These are phyloP conservation scores for Aphidoletes aphidimyza DNA, from an alignment of 2,888 invertebrate genomes.

Conservation along the genomic window DNA sequence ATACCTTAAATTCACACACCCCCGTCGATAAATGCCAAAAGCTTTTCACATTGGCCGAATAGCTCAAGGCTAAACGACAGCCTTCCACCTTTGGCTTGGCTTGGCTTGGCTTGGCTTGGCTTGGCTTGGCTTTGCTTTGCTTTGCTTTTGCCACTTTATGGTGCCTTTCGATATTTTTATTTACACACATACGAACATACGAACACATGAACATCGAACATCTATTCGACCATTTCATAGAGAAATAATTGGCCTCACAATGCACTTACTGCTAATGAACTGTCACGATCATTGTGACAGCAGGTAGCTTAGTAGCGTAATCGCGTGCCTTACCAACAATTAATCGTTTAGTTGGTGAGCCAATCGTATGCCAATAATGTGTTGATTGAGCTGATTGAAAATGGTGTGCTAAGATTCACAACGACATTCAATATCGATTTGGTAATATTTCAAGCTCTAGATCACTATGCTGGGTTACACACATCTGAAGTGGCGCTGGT, in stretches of 20 bases:
- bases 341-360: neutral
- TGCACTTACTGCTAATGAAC: neutral
- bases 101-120: too few relatives aligned
- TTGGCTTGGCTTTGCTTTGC: too few relatives aligned
- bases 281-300: conserved; percentile 2
- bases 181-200: too few relatives aligned
- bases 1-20: neutral
- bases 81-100: neutral
- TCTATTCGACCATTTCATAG: neutral
- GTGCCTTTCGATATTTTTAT: too few relatives aligned
- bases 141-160: too few relatives aligned
- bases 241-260: neutral
- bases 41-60: neutral
- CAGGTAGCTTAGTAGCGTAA: neutral
- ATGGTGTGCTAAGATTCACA: neutral
- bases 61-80: conserved; percentile 1
- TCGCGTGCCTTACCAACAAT: neutral
- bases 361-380: neutral
- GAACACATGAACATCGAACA: too few relatives aligned
- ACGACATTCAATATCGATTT: neutral
- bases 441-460: neutral
- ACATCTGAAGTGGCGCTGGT: too few relatives aligned
- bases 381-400: neutral
- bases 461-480: too few relatives aligned
- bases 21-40: neutral